Base-by-base conservation (phyloP, 2,797 vertebrate genomes). In the Pangasius mekongensis region DNA sequence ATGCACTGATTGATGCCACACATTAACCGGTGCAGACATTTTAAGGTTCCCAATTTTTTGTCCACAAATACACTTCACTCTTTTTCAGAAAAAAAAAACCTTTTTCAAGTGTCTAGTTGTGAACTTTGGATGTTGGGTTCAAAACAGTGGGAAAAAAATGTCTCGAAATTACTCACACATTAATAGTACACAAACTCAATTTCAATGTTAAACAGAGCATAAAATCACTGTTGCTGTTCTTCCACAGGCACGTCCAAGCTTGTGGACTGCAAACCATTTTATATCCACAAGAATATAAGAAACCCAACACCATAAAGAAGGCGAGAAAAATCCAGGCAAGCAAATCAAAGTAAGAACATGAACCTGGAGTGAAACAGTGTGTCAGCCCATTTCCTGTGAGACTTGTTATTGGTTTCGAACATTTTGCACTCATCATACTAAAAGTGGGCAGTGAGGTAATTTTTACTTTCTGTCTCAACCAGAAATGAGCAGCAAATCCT, bases 1-100 rank as follows among this genome's bases (percentile, higher is more conserved):
- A 91, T 87, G 5, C 86, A 86, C 85, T 95, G 94, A 95, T 94
- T 94, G 93, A 96, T 96, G 94, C 86, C 52, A 83, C 91, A 69
- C 92, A 93, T 95, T 94, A 94, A 71, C 83, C 89, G 78, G 71
- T 52, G 89, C 92, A 93, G 93, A 94, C 92, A 92, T 92, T 92
- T 89, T 91, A 90, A 82, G 24, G 49, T 66, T 76, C n/a, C 3
- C 60, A 30, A 60, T 80, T 88, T 87, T 88, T 91, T 85, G 89
- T 89, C 77, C 89, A 73, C 52, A 14, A 78, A 89, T 88, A 49
- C 88, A 89, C 71, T 87, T 73, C 88, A 71, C 87, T 87, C 66
- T 71, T 83, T 73, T 78, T 64, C 43, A 71, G 24, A 4, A 1
- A 52, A 27, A 52, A 78, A n/a, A 33, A 30, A 56, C 3, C 14